These are phyloP conservation scores for Euwallacea similis DNA, from an alignment of 1,140 invertebrate genomes.

Conservation along the genomic window DNA sequence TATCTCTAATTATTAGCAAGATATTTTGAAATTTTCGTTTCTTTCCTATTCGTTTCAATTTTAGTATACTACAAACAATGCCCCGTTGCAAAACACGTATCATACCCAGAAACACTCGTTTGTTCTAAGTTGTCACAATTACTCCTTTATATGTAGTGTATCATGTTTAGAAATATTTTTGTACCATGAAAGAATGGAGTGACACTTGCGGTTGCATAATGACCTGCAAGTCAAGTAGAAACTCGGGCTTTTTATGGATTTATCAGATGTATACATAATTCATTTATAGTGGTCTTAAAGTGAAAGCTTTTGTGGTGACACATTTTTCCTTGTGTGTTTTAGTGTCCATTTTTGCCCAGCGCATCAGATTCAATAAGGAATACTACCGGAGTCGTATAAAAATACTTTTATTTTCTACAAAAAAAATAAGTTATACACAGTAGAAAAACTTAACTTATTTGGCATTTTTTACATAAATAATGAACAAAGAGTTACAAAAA, in stretches of 20 bases:
- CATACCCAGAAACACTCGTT: not conserved
- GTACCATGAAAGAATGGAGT: no score
- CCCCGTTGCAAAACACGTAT: not conserved
- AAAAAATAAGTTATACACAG: slow-evolving; percentile 36
- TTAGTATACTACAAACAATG: not conserved
- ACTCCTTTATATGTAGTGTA: not conserved
- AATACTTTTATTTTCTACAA: slow-evolving; percentile 30
- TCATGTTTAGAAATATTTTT: no score
- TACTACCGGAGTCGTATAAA: not conserved
- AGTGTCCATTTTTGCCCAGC: no score
- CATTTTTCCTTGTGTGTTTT: no score
- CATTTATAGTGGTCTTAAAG: no score
- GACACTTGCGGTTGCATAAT: no score
- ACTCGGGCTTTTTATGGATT: no score
- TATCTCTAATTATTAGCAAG: slow-evolving; percentile 26
- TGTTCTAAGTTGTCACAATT: not conserved
- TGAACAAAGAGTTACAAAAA: slow-evolving; percentile 41
- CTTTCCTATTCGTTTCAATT: not conserved
- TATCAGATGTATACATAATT: no score
- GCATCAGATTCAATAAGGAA: no score
- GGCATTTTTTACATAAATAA: slow-evolving; percentile 42
- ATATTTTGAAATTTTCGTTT: slow-evolving; percentile 25
- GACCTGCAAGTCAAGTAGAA: no score
- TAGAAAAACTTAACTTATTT: slow-evolving; percentile 40
- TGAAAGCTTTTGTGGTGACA: no score